Conservation (phyloP, 2,113 vertebrate species). For the Xenopus tropicalis region UCB_Xtro_10.0 CM004446.2:40930001-40930500, state of each 20-base stretch:
- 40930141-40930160: too few species aligned
- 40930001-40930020: too few species aligned
- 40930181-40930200: slow-evolving; percentile 23
- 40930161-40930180: too few species aligned
- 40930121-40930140: too few species aligned
- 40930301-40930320: slow-evolving; percentile 50
- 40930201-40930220: slow-evolving; percentile 58
- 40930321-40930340: slow-evolving; percentile 57
- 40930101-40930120: too few species aligned
- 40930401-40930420: neutral
- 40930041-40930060: too few species aligned
- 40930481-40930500: too few species aligned
- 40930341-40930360: slow-evolving; percentile 49
- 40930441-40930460: too few species aligned
- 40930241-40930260: slow-evolving; percentile 30
- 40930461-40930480: too few species aligned
- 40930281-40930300: slow-evolving; percentile 24
- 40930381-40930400: neutral
- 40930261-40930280: slow-evolving; percentile 53
- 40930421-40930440: neutral
- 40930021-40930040: too few species aligned
- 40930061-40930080: too few species aligned
- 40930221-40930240: slow-evolving; percentile 54
- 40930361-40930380: slow-evolving; percentile 60
- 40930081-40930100: too few species aligned